phyloP scores from a whole-genome alignment of 1,140 invertebrate species.

The Brachionus paranguensis region DNA sequence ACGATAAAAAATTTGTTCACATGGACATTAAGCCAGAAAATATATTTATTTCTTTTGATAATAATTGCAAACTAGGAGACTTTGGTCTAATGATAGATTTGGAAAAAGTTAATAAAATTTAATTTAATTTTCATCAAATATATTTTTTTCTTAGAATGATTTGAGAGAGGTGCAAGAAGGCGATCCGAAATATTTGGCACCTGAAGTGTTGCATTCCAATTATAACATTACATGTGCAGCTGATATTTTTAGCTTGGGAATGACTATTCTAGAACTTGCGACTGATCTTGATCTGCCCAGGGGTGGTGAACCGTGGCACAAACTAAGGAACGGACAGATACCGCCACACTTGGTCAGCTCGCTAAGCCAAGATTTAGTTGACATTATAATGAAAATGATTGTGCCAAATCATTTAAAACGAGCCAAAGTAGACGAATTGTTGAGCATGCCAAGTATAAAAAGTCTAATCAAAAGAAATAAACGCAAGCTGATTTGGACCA shows the following conservation, averaged over 20 bases:
- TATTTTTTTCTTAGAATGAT: not conserved
- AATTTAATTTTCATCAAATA: not conserved
- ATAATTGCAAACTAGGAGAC: constrained; percentile 66
- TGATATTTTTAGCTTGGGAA: constrained; percentile 65
- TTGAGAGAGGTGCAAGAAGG: constrained; percentile 61
- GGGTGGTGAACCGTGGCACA: constrained; percentile 66
- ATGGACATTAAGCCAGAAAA: constrained; percentile 73
- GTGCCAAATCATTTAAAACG: constrained; percentile 57
- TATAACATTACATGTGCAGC: constrained; percentile 58
- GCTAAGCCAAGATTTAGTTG: constrained; percentile 61
- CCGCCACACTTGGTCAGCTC: constrained; percentile 53
- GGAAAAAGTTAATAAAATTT: constrained; percentile 57
- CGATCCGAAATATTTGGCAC: constrained; percentile 69
- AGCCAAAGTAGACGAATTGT: constrained; percentile 59
- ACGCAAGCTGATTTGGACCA: not conserved
- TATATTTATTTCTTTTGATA: constrained; percentile 63
- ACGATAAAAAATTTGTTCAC: constrained; percentile 65
- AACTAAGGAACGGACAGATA: constrained; percentile 59
- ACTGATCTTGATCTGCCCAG: constrained; percentile 66
- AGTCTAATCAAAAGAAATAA: not conserved
- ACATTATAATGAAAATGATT: constrained; percentile 62
- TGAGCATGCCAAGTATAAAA: constrained; percentile 48
- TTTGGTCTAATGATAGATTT: constrained; percentile 68
- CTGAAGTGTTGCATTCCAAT: constrained; percentile 64
- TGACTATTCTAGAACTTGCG: constrained; percentile 67